Percentiles rank a stretch among this genome's conserved stretches.
Conservation (phyloP, 2,888 invertebrate genomes). For the Chaetogeoica ovagalla region DNA sequence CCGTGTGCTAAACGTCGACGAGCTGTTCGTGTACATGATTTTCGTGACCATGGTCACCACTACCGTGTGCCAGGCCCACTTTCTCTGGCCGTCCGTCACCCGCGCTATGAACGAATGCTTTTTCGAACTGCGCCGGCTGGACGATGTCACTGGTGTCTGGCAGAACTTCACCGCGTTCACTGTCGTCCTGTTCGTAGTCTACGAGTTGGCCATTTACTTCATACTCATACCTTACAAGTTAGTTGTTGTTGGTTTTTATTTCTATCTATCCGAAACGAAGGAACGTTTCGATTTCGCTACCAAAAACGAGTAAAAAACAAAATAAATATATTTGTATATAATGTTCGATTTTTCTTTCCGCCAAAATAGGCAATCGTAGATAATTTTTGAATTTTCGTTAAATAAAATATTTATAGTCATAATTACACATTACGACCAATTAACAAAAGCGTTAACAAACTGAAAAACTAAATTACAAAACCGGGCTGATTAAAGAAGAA, state of each 20-base stretch:
- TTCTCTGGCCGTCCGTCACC: slow-evolving; percentile 24
- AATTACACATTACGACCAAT: too few relatives aligned
- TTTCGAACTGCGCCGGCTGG: slow-evolving; percentile 15
- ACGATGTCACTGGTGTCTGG: slow-evolving; percentile 9
- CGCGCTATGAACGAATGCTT: slow-evolving; percentile 28
- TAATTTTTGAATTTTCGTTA: too few relatives aligned
- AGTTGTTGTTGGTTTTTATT: not conserved
- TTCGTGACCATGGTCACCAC: slow-evolving; percentile 10
- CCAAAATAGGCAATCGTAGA: too few relatives aligned
- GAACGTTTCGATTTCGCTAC: too few relatives aligned
- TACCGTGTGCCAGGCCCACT: slow-evolving; percentile 13
- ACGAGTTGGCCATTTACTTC: slow-evolving; percentile 33
- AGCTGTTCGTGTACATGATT: slow-evolving; percentile 31
- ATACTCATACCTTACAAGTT: slow-evolving; percentile 13
- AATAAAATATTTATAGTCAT: too few relatives aligned
- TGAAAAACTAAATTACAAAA: too few relatives aligned
- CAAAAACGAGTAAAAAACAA: too few relatives aligned
- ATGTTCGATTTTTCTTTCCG: too few relatives aligned
- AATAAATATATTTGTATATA: too few relatives aligned
- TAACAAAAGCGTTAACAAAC: too few relatives aligned
- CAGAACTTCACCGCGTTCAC: slow-evolving; percentile 25
- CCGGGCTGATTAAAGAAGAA: too few relatives aligned
- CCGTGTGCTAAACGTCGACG: slow-evolving; percentile 31
- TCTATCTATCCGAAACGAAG: too few relatives aligned
- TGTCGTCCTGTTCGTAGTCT: slow-evolving; percentile 4